Evolutionary conservation across 2,797 vertebrate species (phyloP).

Genomic region (Oreonectes daqikongensis): DNA sequence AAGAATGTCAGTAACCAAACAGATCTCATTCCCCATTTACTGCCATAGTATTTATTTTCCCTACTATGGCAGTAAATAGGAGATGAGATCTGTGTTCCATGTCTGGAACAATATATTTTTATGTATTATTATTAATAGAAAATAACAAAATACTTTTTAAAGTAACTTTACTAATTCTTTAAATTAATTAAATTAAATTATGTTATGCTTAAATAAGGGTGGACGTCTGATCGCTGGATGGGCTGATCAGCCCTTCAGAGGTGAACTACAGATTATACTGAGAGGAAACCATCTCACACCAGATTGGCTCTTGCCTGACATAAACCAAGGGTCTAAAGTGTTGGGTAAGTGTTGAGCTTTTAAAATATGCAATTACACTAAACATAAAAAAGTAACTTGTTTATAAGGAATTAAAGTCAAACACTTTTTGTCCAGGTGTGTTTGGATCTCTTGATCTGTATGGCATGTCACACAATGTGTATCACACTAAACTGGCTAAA

Average conservation of each 20-base stretch:
- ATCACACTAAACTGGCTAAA: constrained; percentile 80
- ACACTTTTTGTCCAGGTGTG: constrained; percentile 72
- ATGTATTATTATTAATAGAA: too few relatives aligned
- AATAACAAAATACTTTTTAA: too few relatives aligned
- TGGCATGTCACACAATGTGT: constrained; percentile 75
- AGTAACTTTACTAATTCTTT: too few relatives aligned
- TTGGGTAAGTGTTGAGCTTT: constrained; percentile 72
- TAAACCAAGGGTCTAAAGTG: constrained; percentile 87
- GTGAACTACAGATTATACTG: constrained; percentile 79
- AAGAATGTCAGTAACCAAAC: too few relatives aligned
- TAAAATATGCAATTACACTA: not conserved
- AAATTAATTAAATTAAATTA: too few relatives aligned
- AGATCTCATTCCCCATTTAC: too few relatives aligned
- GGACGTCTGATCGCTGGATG: constrained; percentile 81
- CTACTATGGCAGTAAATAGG: too few relatives aligned
- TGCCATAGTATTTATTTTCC: too few relatives aligned
- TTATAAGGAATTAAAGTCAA: not conserved
- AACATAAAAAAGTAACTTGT: not conserved
- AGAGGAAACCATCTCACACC: constrained; percentile 80
- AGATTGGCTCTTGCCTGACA: constrained; percentile 80
- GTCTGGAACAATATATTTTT: too few relatives aligned
- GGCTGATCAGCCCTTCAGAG: constrained; percentile 78
- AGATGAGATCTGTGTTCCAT: too few relatives aligned
- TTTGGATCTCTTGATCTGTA: constrained; percentile 86
- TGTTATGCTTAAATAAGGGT: constrained; percentile 77